phyloP scores from a whole-genome alignment of 2,797 vertebrate species.

The Myotis myotis region DNA sequence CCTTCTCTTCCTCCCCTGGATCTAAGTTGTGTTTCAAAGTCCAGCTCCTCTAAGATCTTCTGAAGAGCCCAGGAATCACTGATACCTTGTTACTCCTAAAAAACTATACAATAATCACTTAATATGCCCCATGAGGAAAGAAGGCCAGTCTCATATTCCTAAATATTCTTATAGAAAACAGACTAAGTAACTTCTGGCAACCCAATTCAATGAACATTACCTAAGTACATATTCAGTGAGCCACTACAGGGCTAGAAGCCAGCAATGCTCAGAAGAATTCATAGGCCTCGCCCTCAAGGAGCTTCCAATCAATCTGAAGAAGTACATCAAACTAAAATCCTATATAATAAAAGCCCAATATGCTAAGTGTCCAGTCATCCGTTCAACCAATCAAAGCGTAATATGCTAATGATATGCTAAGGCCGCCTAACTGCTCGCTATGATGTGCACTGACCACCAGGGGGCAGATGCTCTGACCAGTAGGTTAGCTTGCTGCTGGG shows the following conservation, averaged over 20 bases:
- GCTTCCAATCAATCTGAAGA: background rate
- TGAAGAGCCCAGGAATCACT: background rate
- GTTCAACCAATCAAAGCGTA: too few relatives aligned
- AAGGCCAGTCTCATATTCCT: background rate
- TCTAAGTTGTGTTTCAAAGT: background rate
- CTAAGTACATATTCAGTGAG: background rate
- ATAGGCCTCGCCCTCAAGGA: background rate
- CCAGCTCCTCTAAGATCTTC: background rate
- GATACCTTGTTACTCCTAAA: background rate
- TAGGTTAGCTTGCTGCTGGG: too few relatives aligned
- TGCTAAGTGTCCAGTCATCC: too few relatives aligned
- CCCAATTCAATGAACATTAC: background rate
- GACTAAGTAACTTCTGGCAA: slow-evolving; percentile 4
- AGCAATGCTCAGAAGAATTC: background rate
- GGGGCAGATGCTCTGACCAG: too few relatives aligned
- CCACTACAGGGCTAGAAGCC: background rate
- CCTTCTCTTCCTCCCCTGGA: background rate
- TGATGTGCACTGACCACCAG: too few relatives aligned
- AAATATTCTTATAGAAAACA: background rate
- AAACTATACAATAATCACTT: background rate
- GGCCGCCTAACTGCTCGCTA: too few relatives aligned
- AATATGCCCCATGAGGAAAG: background rate
- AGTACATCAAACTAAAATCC: background rate
- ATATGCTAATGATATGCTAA: too few relatives aligned
- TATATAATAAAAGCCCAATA: too few relatives aligned